Base-by-base conservation (phyloP, 2,797 vertebrate genomes). In the Myotis planiceps region DNA sequence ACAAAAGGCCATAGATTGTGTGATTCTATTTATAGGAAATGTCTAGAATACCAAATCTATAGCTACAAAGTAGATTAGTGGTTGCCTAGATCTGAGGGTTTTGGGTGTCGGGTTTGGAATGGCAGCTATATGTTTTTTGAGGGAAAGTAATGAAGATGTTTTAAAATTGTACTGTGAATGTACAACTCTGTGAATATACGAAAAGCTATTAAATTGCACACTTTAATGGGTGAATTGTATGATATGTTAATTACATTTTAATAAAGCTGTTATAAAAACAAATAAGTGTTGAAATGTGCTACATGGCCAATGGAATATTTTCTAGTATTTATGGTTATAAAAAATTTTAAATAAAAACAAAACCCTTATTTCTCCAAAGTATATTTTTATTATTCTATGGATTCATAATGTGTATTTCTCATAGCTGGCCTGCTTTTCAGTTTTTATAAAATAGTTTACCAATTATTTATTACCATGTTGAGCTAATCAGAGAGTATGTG, bases 11-110 rank as follows among this genome's bases (percentile, higher is more conserved):
- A 32, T 39, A 3, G 53, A 34, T 10, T 51, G 3, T 42, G 12
- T 94, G 47, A 69, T 34, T 84, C 12, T 29, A 14, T 69, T 86
- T 74, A 25, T 90, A 65, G 34, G 34, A 97, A 86, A 32, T 88
- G 27, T 66, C 32, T 80, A 63, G 8, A 78, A 74, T 84, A 92
- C n/a, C 45, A 90, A 6, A 65, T 78, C 69, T 65, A 2, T 85
- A 21, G 16, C 29, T 3, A 69, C 27, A 39, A 49, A 39, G 3
- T 65, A 29, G 29, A 49, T 78, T 65, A 82, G 21, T 80, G 49
- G 16, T 79, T 78, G 23, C 3, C 63, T 87, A 27, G 21, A 65
- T 6, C 15, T 7, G 1, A 15, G 9, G 1, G 5, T 23, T 25
- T 8, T 71, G 0, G 2, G n/a, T 5, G 4, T 63, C 29, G 9